Conservation (phyloP, 2,113 vertebrate species). For the Baryphthengus martii region DNA sequence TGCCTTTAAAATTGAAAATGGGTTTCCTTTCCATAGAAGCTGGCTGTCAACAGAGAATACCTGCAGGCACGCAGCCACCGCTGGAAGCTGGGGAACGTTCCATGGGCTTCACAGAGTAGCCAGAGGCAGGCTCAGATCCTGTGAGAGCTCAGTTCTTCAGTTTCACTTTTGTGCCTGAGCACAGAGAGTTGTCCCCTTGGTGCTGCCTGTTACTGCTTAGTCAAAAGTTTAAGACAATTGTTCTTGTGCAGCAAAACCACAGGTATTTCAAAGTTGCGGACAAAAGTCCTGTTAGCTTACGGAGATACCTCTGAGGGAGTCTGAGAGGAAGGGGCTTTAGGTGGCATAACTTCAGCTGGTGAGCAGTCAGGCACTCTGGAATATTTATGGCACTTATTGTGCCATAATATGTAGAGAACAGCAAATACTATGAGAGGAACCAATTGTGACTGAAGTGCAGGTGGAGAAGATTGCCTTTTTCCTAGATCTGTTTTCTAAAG, state of each 20-base stretch:
- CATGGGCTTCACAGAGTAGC: background rate
- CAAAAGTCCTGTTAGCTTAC: background rate
- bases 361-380: background rate
- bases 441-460: background rate
- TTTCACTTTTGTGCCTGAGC: background rate
- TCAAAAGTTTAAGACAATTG: background rate
- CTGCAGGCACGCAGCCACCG: background rate
- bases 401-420: background rate
- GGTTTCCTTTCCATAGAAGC: background rate
- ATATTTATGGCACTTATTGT: background rate
- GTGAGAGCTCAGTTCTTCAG: background rate
- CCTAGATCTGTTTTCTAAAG: background rate
- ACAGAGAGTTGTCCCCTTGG: background rate
- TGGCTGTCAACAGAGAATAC: background rate
- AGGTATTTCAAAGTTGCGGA: background rate
- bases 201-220: background rate
- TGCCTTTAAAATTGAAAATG: background rate
- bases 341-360: background rate
- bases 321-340: background rate
- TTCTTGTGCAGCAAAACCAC: background rate
- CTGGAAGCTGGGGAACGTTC: background rate
- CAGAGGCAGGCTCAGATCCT: background rate
- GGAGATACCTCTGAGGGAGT: background rate
- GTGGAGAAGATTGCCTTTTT: background rate
- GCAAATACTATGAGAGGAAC: background rate